phyloP scores from a whole-genome alignment of 2,888 invertebrate genomes.

The Leptarthrus brevirostris region DNA sequence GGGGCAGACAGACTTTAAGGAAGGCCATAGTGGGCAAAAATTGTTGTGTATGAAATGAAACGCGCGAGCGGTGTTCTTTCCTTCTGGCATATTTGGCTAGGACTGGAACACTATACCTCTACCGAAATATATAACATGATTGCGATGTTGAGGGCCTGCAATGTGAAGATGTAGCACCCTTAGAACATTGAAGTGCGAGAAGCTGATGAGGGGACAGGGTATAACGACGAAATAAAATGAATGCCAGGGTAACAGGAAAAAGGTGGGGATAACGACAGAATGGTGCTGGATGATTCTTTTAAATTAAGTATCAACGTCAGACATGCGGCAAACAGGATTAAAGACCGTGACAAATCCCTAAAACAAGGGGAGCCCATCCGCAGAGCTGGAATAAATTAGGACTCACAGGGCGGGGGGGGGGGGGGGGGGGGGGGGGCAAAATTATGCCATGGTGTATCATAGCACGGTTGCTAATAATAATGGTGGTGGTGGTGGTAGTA shows the following conservation, averaged over 20 bases:
- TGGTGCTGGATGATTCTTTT: conserved; percentile 32
- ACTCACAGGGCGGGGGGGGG: background rate
- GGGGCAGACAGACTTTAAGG: too few species aligned
- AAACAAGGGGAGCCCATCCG: background rate
- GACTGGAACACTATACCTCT: background rate
- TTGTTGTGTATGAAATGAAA: too few species aligned
- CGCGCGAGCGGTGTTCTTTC: too few species aligned
- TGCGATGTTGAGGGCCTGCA: background rate
- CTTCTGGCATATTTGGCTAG: too few species aligned
- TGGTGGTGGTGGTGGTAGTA: too few species aligned
- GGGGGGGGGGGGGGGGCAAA: background rate
- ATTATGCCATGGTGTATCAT: too few species aligned
- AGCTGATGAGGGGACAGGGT: too few species aligned
- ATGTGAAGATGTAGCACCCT: too few species aligned
- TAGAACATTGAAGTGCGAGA: too few species aligned
- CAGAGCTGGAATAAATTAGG: background rate
- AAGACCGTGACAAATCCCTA: conserved; percentile 32
- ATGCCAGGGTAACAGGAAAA: background rate
- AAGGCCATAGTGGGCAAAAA: background rate
- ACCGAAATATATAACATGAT: conserved; percentile 1
- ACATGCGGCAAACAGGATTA: conserved; percentile 35
- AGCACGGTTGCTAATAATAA: too few species aligned
- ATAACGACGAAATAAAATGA: too few species aligned
- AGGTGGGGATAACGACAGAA: background rate
- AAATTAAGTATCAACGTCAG: conserved; percentile 39